phyloP scores from a whole-genome alignment of 1,140 invertebrate species.

The Drosophila tsacasi region DNA sequence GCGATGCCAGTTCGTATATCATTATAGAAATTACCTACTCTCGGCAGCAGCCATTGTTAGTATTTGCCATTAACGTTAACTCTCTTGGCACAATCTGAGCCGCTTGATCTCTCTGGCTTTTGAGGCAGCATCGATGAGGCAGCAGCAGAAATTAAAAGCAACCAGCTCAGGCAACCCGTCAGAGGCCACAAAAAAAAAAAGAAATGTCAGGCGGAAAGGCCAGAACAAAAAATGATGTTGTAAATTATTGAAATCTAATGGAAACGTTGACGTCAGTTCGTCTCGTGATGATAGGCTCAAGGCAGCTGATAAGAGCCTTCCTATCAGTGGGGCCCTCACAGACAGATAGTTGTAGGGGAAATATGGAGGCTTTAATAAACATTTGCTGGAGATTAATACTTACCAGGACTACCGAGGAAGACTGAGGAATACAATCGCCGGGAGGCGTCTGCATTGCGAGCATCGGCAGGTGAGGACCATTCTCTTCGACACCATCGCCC shows the following conservation, averaged over 20 bases:
- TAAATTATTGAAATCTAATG: slow-evolving; percentile 79
- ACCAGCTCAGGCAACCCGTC: slow-evolving; percentile 9
- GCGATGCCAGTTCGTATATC: slow-evolving; percentile 82
- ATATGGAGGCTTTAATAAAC: neutral
- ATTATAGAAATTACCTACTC: slow-evolving; percentile 84
- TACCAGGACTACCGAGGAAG: slow-evolving; percentile 95
- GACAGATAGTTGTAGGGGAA: slow-evolving; percentile 9
- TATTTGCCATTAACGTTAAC: slow-evolving; percentile 83
- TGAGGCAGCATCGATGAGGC: slow-evolving; percentile 27
- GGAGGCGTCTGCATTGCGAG: slow-evolving; percentile 90
- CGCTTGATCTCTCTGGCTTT: slow-evolving; percentile 61
- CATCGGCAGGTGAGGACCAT: slow-evolving; percentile 94
- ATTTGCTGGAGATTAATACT: slow-evolving; percentile 76
- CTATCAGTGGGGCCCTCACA: slow-evolving; percentile 8
- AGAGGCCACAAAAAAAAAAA: slow-evolving; percentile 12
- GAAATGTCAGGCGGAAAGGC: slow-evolving; percentile 14
- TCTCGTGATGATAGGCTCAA: slow-evolving; percentile 48
- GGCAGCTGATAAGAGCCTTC: slow-evolving; percentile 16
- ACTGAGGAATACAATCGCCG: slow-evolving; percentile 94
- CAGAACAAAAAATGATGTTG: slow-evolving; percentile 48
- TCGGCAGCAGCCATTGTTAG: slow-evolving; percentile 74
- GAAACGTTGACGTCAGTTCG: slow-evolving; percentile 67
- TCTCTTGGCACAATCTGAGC: slow-evolving; percentile 75
- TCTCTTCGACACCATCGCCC: slow-evolving; percentile 96
- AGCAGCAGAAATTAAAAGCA: slow-evolving; percentile 46